These are phyloP conservation scores for Colletes latitarsis DNA, from an alignment of 1,140 invertebrate species.

Conservation along the genomic window DNA sequence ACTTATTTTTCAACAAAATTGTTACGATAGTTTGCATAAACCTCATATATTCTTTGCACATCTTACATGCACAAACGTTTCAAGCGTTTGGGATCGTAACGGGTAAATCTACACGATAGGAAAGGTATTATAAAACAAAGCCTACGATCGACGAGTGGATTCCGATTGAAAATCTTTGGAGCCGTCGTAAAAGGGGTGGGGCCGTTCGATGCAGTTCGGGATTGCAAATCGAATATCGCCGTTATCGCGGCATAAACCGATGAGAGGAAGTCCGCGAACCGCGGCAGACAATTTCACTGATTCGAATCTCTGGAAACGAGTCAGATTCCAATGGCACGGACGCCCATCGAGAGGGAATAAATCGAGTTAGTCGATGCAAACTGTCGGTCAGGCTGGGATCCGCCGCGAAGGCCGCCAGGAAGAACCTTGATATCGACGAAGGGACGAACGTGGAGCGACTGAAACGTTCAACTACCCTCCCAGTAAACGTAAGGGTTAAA, in stretches of 20 bases:
- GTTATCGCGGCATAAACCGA: slow-evolving; percentile 36
- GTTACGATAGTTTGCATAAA: too few species aligned
- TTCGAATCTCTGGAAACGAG: slow-evolving; percentile 23
- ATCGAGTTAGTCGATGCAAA: slow-evolving; percentile 30
- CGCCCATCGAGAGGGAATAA: slow-evolving; percentile 12
- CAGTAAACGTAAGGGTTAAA: too few species aligned
- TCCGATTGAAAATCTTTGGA: background rate
- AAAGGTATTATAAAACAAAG: background rate
- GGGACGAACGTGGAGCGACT: too few species aligned
- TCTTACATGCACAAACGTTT: too few species aligned
- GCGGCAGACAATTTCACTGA: background rate
- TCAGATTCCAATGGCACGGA: slow-evolving; percentile 2
- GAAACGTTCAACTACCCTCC: too few species aligned
- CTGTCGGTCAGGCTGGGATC: background rate
- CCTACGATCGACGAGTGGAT: too few species aligned
- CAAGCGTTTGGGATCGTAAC: too few species aligned
- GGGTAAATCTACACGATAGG: background rate
- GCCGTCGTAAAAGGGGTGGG: too few species aligned
- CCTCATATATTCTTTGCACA: too few species aligned
- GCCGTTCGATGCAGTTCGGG: background rate
- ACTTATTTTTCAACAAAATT: too few species aligned
- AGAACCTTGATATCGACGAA: too few species aligned
- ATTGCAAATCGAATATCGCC: slow-evolving; percentile 35
- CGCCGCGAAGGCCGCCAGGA: too few species aligned
- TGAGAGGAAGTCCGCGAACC: background rate